phyloP scores from a whole-genome alignment of 2,888 invertebrate genomes.

The Petrolisthes cinctipes region DNA sequence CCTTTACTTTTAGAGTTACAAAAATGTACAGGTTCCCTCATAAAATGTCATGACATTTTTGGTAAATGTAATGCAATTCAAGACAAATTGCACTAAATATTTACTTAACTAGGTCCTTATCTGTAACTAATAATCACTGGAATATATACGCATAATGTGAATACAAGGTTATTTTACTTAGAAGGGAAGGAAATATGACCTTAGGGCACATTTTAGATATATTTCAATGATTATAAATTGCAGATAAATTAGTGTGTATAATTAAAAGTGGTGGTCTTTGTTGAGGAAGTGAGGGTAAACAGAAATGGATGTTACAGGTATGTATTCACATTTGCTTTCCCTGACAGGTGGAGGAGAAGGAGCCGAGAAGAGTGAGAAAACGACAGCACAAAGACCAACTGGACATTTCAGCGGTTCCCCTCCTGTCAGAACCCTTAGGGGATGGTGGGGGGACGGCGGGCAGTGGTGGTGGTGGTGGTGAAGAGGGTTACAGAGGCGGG shows the following conservation, averaged over 20 bases:
- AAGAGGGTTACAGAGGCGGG: constrained; percentile 43
- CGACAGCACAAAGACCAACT: constrained; percentile 44
- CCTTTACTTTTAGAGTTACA: too few species aligned
- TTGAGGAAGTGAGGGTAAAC: background rate
- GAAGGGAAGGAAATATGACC: too few species aligned
- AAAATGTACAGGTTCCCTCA: too few species aligned
- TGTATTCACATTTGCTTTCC: background rate
- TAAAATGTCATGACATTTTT: background rate
- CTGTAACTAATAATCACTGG: too few species aligned
- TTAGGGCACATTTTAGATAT: too few species aligned
- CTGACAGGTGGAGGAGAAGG: constrained; percentile 54
- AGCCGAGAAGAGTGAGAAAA: constrained; percentile 46
- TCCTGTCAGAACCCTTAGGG: constrained; percentile 47
- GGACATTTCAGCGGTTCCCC: constrained; percentile 46
- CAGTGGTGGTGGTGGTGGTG: constrained; percentile 26
- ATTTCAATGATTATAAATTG: too few species aligned
- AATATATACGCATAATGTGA: too few species aligned
- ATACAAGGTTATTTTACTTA: too few species aligned
- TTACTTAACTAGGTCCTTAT: too few species aligned
- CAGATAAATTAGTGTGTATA: too few species aligned
- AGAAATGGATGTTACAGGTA: background rate
- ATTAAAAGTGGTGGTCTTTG: background rate
- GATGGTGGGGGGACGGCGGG: constrained; percentile 24
- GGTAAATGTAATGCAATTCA: background rate
- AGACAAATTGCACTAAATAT: too few species aligned